Percentiles rank a stretch among this genome's conserved stretches.
These are phyloP conservation scores for Falco rusticolus DNA, from an alignment of 2,797 vertebrate genomes.

Conservation along the genomic window DNA sequence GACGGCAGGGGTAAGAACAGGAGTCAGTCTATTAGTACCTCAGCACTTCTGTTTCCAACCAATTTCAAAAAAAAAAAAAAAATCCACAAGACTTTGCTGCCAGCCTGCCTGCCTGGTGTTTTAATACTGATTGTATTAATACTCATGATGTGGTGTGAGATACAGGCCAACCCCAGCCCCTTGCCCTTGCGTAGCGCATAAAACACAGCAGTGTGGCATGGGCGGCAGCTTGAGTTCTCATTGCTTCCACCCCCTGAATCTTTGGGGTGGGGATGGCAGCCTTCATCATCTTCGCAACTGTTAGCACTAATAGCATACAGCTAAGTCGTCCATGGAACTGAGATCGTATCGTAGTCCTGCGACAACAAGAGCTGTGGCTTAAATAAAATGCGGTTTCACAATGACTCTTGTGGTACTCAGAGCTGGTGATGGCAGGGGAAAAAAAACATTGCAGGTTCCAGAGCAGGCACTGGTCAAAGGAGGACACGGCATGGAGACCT, in stretches of 20 bases:
- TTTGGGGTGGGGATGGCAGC: neutral
- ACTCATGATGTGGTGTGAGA: accelerated
- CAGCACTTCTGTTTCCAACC: no score
- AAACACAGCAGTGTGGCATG: neutral
- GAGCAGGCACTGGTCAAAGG: neutral
- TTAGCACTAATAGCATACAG: accelerated
- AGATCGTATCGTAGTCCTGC: neutral
- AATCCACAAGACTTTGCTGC: no score
- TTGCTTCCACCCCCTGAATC: neutral
- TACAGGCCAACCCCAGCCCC: neutral
- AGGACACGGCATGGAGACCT: neutral
- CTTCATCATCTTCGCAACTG: neutral
- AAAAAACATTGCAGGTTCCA: neutral
- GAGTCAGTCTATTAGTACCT: no score
- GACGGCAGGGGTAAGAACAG: no score
- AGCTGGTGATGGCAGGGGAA: accelerated
- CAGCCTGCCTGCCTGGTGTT: no score
- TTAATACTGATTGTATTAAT: no score
- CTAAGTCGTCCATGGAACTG: neutral
- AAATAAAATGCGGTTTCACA: neutral
- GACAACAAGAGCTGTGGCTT: neutral
- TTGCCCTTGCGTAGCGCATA: accelerated
- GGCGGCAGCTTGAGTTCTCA: accelerated
- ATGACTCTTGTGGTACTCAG: neutral
- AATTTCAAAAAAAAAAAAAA: no score